These are phyloP conservation scores for Branchellion lobata DNA, from an alignment of 2,888 invertebrate genomes.

Conservation along the genomic window DNA sequence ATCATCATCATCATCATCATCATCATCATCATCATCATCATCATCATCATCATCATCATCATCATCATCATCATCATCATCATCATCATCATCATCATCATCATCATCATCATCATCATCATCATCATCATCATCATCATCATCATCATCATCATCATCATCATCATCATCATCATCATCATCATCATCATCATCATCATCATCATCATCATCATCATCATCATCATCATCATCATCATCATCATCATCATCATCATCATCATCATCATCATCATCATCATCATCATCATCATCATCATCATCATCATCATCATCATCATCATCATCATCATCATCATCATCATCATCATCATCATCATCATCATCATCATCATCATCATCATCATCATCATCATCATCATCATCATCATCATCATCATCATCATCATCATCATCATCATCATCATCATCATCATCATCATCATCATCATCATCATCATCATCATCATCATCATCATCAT, in stretches of 20 bases:
- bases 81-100: slow-evolving; percentile 30
- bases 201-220: slow-evolving; percentile 30
- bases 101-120: slow-evolving; percentile 28
- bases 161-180: slow-evolving; percentile 33
- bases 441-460: slow-evolving; percentile 30
- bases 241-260: slow-evolving; percentile 26
- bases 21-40: slow-evolving; percentile 35
- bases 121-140: slow-evolving; percentile 26
- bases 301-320: slow-evolving; percentile 27
- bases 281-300: slow-evolving; percentile 33
- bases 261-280: slow-evolving; percentile 35
- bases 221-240: slow-evolving; percentile 28
- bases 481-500: slow-evolving; percentile 26
- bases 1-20: slow-evolving; percentile 26
- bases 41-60: slow-evolving; percentile 33
- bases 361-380: slow-evolving; percentile 26
- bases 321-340: slow-evolving; percentile 30
- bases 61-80: slow-evolving; percentile 27
- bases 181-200: slow-evolving; percentile 27
- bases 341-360: slow-evolving; percentile 28
- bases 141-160: slow-evolving; percentile 35
- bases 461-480: slow-evolving; percentile 28
- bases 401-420: slow-evolving; percentile 33
- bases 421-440: slow-evolving; percentile 27
- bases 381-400: slow-evolving; percentile 35